Base-by-base conservation (phyloP, 2,888 invertebrate species). In the Cheilosia soror region DNA sequence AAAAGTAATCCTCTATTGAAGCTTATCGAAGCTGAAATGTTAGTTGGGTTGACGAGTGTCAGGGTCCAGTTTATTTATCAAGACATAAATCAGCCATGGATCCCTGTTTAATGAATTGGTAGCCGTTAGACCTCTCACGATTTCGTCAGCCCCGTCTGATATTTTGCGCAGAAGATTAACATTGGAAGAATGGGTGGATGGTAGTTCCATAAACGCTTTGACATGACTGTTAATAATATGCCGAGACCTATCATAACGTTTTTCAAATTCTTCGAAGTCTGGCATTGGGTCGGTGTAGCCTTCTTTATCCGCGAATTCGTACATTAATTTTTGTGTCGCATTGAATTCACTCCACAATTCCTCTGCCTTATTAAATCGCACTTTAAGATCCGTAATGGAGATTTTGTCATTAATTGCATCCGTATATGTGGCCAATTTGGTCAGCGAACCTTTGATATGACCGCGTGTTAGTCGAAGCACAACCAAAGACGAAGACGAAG, bases 101-200 rank as follows among this genome's bases (percentile, higher is more conserved):
- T 81, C 78, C 11, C 78, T 55, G 15, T 55, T 11, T 5, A 62
- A 27, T 11, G 51, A 15, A 27, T 51, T 42, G 3, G 77, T 49
- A 4, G 72, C 44, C 31, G 37, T 31, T 20, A 77, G 42, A 11
- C 71, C 75, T 11, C 76, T n/a, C 2, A 72, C 66, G 1, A 69
- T 55, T 49, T 72, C 78, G 68, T 80, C 76, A 13, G 82, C 79
- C 13, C 73, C 71, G 44, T 82, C 60, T 7, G 73, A 44, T n/a
- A 73, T 68, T 58, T 20, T 77, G 63, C 87, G 53, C 11, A 87
- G 29, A n/a, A 20, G 11, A 3, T 11, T 4, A 33, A 44, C 68
- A 51, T 68, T 73, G 2, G 33, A 11, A 31, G 4, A 6, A 1
- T 31, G 31, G 6, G 6, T 6, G 9, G 42, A 44, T 5, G 42